These are phyloP conservation scores for Bufo bufo DNA, from an alignment of 2,113 vertebrate species.

Conservation along the genomic window DNA sequence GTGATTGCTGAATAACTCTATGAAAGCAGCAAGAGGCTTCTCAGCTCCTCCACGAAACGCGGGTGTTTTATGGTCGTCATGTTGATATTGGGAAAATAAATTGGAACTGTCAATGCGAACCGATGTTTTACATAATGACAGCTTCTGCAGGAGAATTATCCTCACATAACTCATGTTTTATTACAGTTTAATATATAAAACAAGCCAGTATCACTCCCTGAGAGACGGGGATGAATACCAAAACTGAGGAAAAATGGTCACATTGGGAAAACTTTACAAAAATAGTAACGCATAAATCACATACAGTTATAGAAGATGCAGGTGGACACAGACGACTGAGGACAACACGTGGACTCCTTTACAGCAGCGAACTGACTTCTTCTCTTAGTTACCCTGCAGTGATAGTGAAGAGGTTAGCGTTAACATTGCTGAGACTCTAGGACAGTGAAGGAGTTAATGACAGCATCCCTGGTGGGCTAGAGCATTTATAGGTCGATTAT, in stretches of 20 bases:
- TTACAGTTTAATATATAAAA: conserved; percentile 13
- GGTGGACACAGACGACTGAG: too few species aligned
- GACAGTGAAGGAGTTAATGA: too few species aligned
- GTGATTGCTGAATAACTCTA: neutral
- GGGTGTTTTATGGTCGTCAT: conserved; percentile 15
- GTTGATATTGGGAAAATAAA: conserved; percentile 48
- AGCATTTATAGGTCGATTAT: too few species aligned
- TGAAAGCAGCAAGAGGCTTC: conserved; percentile 8
- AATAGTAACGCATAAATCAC: neutral
- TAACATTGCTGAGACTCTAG: too few species aligned
- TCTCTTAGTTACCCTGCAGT: too few species aligned
- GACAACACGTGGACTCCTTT: too few species aligned
- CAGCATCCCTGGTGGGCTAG: too few species aligned
- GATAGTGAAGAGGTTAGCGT: too few species aligned
- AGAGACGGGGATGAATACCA: neutral
- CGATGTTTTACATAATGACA: conserved; percentile 36
- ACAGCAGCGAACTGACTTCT: too few species aligned
- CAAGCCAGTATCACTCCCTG: neutral
- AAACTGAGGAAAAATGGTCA: neutral
- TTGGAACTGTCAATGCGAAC: neutral
- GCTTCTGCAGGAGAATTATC: conserved; percentile 10
- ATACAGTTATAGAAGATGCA: neutral
- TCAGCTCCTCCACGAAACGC: neutral
- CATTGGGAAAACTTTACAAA: neutral
- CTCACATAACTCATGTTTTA: conserved; percentile 34